Base-by-base conservation (phyloP, 2,797 vertebrate species). In the Podarcis lilfordi region DNA sequence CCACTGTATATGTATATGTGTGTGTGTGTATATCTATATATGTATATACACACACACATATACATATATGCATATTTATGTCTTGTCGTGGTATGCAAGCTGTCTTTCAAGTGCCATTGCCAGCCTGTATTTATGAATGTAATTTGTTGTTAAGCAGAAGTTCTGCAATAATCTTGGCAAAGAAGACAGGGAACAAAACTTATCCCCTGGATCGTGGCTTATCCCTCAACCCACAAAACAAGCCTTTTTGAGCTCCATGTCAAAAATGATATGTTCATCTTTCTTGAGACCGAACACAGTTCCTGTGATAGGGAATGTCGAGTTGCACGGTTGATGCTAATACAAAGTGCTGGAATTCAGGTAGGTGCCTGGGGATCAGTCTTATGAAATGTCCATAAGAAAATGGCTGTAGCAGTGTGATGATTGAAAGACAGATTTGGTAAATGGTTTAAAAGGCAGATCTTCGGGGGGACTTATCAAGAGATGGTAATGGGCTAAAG, bases 61-160 rank as follows among this genome's bases (percentile, higher is more conserved):
- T 0, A 45, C 78, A 80, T 40, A 80, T 59, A 80, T 80, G 59
- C 32, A 80, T 45, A 59, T 80, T 80, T 25, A 5, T 71, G 45
- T 40, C 77, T 71, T 37, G 45, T 40, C 77, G 55, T 37, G 45
- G 23, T 80, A 80, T 6, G 4, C 23, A 71, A 80, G 40, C 64
- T 86, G 64, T 79, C 85, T 86, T 79, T 86, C 76, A 55, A 37
- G 19, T 45, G 59, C 37, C 59, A 32, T 86, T 50, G 75, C 61
- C 37, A 86, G 40, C 43, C 40, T 27, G 77, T 85, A 43, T 50
- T 86, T 86, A 66, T 68, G 29, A 78, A 86, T 86, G 85, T 17
- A 86, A 79, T 50, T 50, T 50, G 78, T 79, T 86, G 64, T 35
- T 79, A 69, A 69, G 35, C 55, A 43, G 35, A 85, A 85, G 61